Base-by-base conservation (phyloP, 1,140 invertebrate genomes). In the Mesaphorura yosii region DNA sequence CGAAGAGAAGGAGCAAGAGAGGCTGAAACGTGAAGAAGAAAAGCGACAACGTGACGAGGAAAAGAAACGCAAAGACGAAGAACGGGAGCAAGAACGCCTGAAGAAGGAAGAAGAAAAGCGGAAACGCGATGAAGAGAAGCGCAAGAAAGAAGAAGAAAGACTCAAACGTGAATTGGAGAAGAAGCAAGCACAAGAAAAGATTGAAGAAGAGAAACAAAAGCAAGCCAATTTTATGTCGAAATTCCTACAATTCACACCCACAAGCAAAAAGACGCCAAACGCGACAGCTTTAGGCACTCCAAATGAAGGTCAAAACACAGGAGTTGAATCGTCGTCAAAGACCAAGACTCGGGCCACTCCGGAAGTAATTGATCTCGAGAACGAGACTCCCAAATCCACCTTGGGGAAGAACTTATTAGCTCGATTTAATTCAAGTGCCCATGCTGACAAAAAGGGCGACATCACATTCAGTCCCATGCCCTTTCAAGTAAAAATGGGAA, bases 401-500 rank as follows among this genome's bases (percentile, higher is more conserved):
- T n/a, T n/a, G n/a, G n/a, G n/a, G n/a, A n/a, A n/a, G n/a, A n/a
- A n/a, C n/a, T n/a, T n/a, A n/a, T n/a, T n/a, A n/a, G n/a, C n/a
- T n/a, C n/a, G n/a, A n/a, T n/a, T n/a, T n/a, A n/a, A n/a, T n/a
- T n/a, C n/a, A n/a, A n/a, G n/a, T n/a, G n/a, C n/a, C n/a, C n/a
- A n/a, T n/a, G n/a, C n/a, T n/a, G n/a, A n/a, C n/a, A n/a, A n/a
- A n/a, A n/a, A n/a, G n/a, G n/a, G n/a, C n/a, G n/a, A n/a, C n/a
- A n/a, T n/a, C n/a, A 37, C 6, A 26, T 63, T 63, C 28, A 38
- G 45, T 20, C 51, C 57, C 1, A 55, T 58, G 44, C 55, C 55
- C n/a, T 59, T 63, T 34, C 51, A 63, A 53, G 28, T 63, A 14
- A 63, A 63, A 52, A 52, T 28, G 1, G 48, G 53, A 20, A 63